Percentiles rank a stretch among this genome's conserved stretches.
These are phyloP conservation scores for Aphelenchoides bicaudatus DNA, from an alignment of 2,888 invertebrate species.

Conservation along the genomic window DNA sequence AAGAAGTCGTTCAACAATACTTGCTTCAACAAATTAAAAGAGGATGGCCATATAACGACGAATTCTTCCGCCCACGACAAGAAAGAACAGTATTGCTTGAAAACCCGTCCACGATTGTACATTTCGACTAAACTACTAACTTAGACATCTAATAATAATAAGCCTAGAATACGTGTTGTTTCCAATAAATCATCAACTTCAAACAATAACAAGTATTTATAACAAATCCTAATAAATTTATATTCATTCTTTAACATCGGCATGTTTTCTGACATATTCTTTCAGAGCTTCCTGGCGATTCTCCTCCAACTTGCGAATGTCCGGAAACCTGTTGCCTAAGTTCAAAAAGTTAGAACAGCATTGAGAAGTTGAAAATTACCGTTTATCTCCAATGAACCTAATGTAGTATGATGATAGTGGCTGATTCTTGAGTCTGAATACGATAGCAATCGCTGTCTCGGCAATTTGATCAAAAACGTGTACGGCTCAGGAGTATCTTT, in stretches of 20 bases:
- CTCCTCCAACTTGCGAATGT: too few species aligned
- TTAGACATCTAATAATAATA: not conserved
- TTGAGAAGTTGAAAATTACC: not conserved
- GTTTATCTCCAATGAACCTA: slow-evolving; percentile 16
- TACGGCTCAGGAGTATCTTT: slow-evolving; percentile 39
- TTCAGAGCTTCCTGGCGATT: too few species aligned
- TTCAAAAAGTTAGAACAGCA: slow-evolving; percentile 14
- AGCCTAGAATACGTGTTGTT: not conserved
- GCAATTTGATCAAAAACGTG: slow-evolving; percentile 51
- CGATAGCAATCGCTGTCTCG: slow-evolving; percentile 40
- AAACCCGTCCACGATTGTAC: not conserved
- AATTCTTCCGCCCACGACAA: slow-evolving; percentile 50
- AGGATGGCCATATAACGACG: slow-evolving; percentile 59
- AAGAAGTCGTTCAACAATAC: slow-evolving; percentile 43
- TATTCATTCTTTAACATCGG: too few species aligned
- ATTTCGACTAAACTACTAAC: not conserved
- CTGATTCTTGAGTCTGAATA: slow-evolving; percentile 38
- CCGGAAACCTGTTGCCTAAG: too few species aligned
- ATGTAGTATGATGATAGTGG: not conserved
- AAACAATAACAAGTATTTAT: too few species aligned
- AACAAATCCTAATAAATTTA: too few species aligned
- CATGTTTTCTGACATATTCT: too few species aligned
- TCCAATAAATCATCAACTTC: not conserved
- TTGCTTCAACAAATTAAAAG: slow-evolving; percentile 52
- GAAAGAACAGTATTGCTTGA: slow-evolving; percentile 17